phyloP scores from a whole-genome alignment of 2,797 vertebrate genomes.

The Euthynnus affinis region DNA sequence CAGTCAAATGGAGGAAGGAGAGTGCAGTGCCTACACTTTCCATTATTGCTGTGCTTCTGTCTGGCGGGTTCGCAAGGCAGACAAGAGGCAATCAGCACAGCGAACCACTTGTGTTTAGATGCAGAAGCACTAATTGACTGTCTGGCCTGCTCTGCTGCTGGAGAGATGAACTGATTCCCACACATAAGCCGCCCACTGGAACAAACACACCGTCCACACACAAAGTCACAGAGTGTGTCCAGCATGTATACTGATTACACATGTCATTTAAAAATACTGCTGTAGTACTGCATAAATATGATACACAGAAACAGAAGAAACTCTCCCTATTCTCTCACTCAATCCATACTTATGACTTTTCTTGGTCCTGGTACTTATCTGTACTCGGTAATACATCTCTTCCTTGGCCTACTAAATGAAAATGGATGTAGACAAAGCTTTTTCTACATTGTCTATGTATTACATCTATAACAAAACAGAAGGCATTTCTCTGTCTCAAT shows the following conservation, averaged over 20 bases:
- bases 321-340: too few relatives aligned
- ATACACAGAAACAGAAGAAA: neutral
- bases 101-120: slow-evolving; percentile 71
- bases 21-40: slow-evolving; percentile 66
- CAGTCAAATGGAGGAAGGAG: slow-evolving; percentile 49
- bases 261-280: neutral
- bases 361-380: too few relatives aligned
- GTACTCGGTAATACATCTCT: neutral
- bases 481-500: neutral
- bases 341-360: too few relatives aligned
- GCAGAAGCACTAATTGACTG: slow-evolving; percentile 66
- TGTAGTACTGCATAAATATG: neutral
- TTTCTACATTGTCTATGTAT: neutral
- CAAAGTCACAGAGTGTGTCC: neutral
- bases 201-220: slow-evolving; percentile 27
- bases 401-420: neutral
- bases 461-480: neutral
- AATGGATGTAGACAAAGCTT: neutral
- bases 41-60: slow-evolving; percentile 61
- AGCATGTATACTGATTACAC: neutral
- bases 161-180: slow-evolving; percentile 60
- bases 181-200: slow-evolving; percentile 44
- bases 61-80: slow-evolving; percentile 53
- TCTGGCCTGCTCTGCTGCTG: slow-evolving; percentile 64
- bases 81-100: slow-evolving; percentile 72